Conservation (phyloP, 2,797 vertebrate species). For the Poliocrania exsul region DNA sequence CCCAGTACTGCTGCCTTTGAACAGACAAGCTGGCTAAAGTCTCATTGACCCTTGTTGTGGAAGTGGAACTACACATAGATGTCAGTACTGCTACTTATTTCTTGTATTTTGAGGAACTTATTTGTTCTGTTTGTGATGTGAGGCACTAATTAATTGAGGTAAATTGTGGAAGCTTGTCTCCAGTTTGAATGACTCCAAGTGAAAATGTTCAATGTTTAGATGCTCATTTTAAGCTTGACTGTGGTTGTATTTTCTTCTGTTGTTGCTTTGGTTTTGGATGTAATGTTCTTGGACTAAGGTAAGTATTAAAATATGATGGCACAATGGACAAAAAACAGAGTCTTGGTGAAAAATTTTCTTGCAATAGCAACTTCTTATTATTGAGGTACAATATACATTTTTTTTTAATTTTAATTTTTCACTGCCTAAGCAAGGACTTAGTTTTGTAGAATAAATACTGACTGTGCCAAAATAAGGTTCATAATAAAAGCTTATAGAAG, state of each 20-base stretch:
- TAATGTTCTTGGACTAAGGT: neutral
- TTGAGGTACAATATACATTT: neutral
- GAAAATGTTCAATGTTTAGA: fast-evolving
- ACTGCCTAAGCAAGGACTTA: neutral
- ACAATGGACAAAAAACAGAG: neutral
- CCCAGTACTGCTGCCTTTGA: neutral
- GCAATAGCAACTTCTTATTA: neutral
- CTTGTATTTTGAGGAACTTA: neutral
- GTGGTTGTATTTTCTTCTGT: neutral
- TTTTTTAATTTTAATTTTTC: neutral
- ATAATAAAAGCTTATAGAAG: neutral
- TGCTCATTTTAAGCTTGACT: neutral
- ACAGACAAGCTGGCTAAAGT: neutral
- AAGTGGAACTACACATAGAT: neutral
- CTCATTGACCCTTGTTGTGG: neutral
- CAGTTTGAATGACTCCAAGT: neutral
- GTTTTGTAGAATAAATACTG: neutral
- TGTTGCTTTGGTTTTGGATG: neutral
- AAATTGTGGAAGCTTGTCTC: neutral
- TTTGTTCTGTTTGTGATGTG: neutral
- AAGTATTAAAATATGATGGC: neutral
- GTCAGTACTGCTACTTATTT: neutral
- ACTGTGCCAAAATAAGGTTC: neutral
- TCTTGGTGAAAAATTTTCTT: neutral
- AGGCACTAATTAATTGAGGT: neutral